phyloP scores from a whole-genome alignment of 2,797 vertebrate genomes.

The Onychomys torridus region DNA sequence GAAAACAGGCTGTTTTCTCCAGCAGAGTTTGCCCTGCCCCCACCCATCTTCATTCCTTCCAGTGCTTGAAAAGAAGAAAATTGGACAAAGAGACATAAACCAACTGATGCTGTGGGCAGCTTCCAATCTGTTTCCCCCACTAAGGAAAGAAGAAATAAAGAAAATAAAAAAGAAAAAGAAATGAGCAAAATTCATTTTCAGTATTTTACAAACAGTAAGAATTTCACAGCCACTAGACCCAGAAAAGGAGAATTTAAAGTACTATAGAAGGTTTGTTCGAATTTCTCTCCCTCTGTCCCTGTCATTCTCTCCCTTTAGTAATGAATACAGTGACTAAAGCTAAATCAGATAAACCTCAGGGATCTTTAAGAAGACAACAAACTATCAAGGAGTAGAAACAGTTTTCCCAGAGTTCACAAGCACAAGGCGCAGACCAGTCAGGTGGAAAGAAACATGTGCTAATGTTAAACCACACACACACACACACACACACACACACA shows the following conservation, averaged over 20 bases:
- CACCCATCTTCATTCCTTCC: background rate
- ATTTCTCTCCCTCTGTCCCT: background rate
- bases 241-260: background rate
- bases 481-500: too few species aligned
- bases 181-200: background rate
- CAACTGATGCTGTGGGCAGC: background rate
- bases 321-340: background rate
- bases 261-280: background rate
- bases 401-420: rapidly evolving
- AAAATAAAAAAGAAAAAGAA: background rate
- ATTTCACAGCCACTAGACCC: background rate
- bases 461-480: background rate
- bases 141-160: background rate
- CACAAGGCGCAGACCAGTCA: too few species aligned
- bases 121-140: background rate
- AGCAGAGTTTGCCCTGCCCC: background rate
- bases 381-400: background rate
- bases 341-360: background rate
- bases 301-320: background rate
- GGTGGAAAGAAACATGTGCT: too few species aligned
- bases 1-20: background rate
- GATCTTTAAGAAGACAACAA: background rate
- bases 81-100: background rate
- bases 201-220: background rate
- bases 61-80: background rate